phyloP scores from a whole-genome alignment of 2,888 invertebrate species.

The Dryocosmus kuriphilus region DNA sequence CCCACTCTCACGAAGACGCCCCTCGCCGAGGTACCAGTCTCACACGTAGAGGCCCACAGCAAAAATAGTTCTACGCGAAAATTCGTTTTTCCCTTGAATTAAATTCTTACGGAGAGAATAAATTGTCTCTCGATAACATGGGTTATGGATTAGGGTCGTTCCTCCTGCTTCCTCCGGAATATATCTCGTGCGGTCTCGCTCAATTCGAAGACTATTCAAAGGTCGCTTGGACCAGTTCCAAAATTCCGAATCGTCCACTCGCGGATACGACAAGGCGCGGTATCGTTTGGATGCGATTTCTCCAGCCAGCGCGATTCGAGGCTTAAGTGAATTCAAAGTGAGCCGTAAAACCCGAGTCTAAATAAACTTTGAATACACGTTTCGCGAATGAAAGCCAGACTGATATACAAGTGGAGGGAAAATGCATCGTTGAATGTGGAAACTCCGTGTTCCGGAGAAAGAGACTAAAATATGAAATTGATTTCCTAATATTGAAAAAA shows the following conservation, averaged over 20 bases:
- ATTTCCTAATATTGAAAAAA: background rate
- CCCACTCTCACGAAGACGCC: no score
- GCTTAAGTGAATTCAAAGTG: conserved; percentile 73
- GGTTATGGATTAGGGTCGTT: conserved; percentile 38
- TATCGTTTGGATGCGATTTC: conserved; percentile 59
- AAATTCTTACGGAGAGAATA: background rate
- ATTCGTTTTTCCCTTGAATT: background rate
- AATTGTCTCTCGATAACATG: conserved; percentile 12
- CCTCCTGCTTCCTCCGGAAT: conserved; percentile 41
- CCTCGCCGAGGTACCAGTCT: no score
- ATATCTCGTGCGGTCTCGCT: conserved; percentile 55
- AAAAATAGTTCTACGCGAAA: no score
- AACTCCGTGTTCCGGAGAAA: background rate
- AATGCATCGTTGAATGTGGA: conserved; percentile 7
- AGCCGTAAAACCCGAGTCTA: conserved; percentile 73
- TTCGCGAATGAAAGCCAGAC: conserved; percentile 54
- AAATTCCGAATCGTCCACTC: conserved; percentile 71
- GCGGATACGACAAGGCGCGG: conserved; percentile 54
- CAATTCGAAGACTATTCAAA: conserved; percentile 70
- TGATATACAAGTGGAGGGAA: conserved; percentile 57
- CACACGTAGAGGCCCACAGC: no score
- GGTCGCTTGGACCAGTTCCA: conserved; percentile 75
- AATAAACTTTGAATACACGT: conserved; percentile 70
- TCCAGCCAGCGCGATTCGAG: conserved; percentile 68
- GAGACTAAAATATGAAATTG: background rate